Evolutionary conservation across 2,888 invertebrate genomes (phyloP), one percentile per base, ranked within the genome.

Genomic region (Tiliacea aurago): DNA sequence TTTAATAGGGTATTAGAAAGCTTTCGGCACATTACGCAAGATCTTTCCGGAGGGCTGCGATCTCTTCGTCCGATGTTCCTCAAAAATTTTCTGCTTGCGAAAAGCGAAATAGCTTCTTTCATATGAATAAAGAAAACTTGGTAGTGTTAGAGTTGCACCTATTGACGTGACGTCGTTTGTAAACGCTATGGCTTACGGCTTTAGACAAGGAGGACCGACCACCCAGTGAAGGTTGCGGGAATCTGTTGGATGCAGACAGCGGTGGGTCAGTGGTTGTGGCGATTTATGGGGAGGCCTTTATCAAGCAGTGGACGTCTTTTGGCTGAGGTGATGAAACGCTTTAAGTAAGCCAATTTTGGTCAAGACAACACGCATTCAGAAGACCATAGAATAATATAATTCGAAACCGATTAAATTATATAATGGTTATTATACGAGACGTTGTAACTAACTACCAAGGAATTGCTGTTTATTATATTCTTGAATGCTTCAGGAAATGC

Each of bases 401-500:
- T 49, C 11, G 15, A 37, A 37, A 15, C 41, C 33, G 23, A 43
- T 47, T 20, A 18, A 45, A 45, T 37, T 15, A 28, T 47, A 18
- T 1, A n/a, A 43, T 74, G 23, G 55, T 33, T 62, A 18, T 18
- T 15, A 20, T 7, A 49, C n/a, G 49, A 43, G 56, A 71, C n/a
- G n/a, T n/a, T 56, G 10, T 28, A 59, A 49, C 61, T 2, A 64
- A 53, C 33, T 33, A 37, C 15, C 41, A 37, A 53, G 33, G 18
- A 53, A 45, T 62, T 28, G 15, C 5, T 47, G 51, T 53, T 43
- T 58, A 45, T 77, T 45, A 77, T 23, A 55, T 55, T 47, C 51
- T 49, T 51, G 49, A 23, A 80, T 37, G 49, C 66, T 73, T 56
- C 65, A 66, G 66, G 80, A 80, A 74, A 68, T 80, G 53, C 58